Base-by-base conservation (phyloP, 2,113 vertebrate genomes). In the Corydoras sp. region DNA sequence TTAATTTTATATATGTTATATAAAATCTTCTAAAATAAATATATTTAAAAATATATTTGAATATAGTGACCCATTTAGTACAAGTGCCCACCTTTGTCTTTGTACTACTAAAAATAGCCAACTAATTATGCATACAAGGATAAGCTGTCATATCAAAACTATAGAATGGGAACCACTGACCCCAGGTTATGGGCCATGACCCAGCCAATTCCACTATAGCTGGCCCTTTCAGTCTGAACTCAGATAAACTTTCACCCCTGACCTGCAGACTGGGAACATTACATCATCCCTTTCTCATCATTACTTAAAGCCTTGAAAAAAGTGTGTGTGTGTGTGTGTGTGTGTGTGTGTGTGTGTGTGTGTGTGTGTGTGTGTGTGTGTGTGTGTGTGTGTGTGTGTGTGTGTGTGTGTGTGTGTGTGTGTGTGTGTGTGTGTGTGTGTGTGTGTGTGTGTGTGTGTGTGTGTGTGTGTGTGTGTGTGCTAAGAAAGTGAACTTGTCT, bases 221-320 rank as follows among this genome's bases (percentile, higher is more conserved):
- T 72, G 58, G 55, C 69, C 62, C 54, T 76, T 79, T 72, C 69
- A 73, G 63, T 59, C 63, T 65, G 62, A 58, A 11, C 77, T 68
- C 53, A 68, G 64, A 64, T 64, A 72, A 72, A 61, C 69, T 76
- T 69, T 76, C 55, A 73, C 73, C 74, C 8, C 9, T 76, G 71
- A 79, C 59, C 77, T 68, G 10, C 68, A 55, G 51, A 71, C 65
- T 73, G 73, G 73, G 69, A 75, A 72, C 65, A 69, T 76, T 79
- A 76, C 70, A 69, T 79, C 62, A 76, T 66, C 61, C 62, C 64
- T 73, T 79, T 76, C 73, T 65, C 77, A 76, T 72, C 69, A 73
- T 75, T 62, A 76, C 72, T 71, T 59, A 18, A 56, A 50, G 12
- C 53, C n/a, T 31, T 18, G n/a, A 68, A 66, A 48, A 32, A 35